Evolutionary conservation across 2,797 vertebrate species (phyloP).

Genomic region (Pogoniulus pusillus): DNA sequence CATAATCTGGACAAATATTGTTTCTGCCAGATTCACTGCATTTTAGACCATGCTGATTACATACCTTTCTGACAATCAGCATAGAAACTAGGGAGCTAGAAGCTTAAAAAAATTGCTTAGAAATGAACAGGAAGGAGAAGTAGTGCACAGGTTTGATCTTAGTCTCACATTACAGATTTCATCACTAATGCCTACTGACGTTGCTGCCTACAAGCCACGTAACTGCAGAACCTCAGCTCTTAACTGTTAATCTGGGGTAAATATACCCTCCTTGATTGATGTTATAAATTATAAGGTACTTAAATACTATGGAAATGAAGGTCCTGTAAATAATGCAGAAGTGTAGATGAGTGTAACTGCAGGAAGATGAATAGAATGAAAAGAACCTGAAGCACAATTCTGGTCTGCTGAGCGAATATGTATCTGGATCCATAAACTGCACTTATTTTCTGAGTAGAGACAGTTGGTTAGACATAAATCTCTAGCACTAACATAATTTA

Average conservation of each 20-base stretch:
- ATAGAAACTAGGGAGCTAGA: not conserved
- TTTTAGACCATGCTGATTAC: slow-evolving; percentile 9
- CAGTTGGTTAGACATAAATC: not conserved
- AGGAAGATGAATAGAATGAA: not conserved
- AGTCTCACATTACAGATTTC: not conserved
- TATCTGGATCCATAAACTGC: not conserved
- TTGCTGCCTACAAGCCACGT: not conserved
- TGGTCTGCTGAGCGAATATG: not conserved
- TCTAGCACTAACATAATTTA: not conserved
- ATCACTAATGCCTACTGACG: not conserved
- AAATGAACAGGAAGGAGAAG: not conserved
- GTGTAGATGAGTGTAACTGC: not conserved
- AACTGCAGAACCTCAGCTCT: not conserved
- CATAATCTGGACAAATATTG: not conserved
- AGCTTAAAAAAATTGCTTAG: not conserved
- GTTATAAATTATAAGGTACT: not conserved
- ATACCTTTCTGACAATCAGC: not conserved
- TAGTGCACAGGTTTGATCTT: not conserved
- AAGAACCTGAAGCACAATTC: not conserved
- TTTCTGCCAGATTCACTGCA: not conserved
- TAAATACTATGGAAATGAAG: slow-evolving; percentile 10
- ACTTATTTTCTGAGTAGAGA: not conserved
- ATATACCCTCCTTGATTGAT: not conserved
- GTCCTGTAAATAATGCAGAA: slow-evolving; percentile 21
- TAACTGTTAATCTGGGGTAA: not conserved